Base-by-base conservation (phyloP, 2,888 invertebrate genomes). In the Caenorhabditis sp. region DNA sequence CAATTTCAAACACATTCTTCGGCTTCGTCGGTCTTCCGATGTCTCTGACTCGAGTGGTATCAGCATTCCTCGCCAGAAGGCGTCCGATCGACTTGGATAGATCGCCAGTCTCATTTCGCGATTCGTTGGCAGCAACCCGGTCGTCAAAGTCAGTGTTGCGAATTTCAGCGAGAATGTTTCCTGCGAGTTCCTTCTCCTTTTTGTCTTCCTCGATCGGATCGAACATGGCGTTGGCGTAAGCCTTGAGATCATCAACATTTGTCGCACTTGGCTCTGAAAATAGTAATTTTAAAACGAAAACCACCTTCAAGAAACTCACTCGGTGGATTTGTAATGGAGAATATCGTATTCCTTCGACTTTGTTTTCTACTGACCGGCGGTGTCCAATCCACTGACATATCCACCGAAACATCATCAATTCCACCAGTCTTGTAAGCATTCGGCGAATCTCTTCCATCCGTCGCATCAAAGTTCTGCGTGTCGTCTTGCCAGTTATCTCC, bases 301-400 rank as follows among this genome's bases (percentile, higher is more conserved):
- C 0, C 15, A 28, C 22, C 35, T 28, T 56, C 18, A 11, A 5
- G 26, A 26, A n/a, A 74, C 79, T 67, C 28, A 86, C 83, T 82
- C 28, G 80, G 50, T 6, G 70, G 65, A 37, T 76, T 77, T n/a
- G 74, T 76, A 22, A 87, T 68, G 2, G 80, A 77, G 78, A 90
- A 88, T 6, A 89, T 76, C 9, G 90, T 90, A 65, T 88, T 89
- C 18, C 89, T 79, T 22, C 89, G 62, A 24, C 88, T 88, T 20
- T 68, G 61, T 40, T 67, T 80, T 37, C 68, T 72, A 18, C 86
- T 87, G 9, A 67, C 80, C n/a, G 89, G 89, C 13, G 90, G 90
- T 5, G 87, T 88, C 88, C 88, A 89, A 65, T 90, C 90, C 37
- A 90, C 85, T 11, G 88, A 88, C 62, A 87, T 80, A 81, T 87